Conservation (phyloP, 2,888 invertebrate species). For the Belgica antarctica region DNA sequence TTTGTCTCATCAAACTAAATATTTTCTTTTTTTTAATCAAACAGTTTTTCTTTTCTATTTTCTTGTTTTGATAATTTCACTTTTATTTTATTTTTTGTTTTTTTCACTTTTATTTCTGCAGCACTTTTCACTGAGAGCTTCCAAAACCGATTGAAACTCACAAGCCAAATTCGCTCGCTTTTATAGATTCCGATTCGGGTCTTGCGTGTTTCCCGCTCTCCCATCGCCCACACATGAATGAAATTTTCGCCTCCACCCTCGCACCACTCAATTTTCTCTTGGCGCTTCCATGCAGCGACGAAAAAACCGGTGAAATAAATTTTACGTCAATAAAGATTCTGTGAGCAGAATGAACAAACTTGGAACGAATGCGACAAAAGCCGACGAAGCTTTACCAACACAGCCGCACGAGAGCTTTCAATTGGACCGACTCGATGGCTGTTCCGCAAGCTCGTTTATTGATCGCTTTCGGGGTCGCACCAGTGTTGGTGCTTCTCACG, state of each 20-base stretch:
- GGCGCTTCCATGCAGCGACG: slow-evolving; percentile 1
- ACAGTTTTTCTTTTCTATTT: slow-evolving; percentile 1
- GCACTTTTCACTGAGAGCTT: slow-evolving; percentile 34
- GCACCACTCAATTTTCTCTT: no score
- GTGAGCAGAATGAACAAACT: neutral
- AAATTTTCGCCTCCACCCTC: slow-evolving; percentile 44
- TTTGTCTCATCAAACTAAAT: neutral
- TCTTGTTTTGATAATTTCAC: neutral
- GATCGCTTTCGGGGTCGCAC: slow-evolving; percentile 13
- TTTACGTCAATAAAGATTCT: slow-evolving; percentile 38
- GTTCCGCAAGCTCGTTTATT: slow-evolving; percentile 40
- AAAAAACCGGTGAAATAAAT: slow-evolving; percentile 41
- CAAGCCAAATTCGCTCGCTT: slow-evolving; percentile 28
- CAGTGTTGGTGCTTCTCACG: neutral
- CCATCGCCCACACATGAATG: slow-evolving; percentile 47
- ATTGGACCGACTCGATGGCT: slow-evolving; percentile 27
- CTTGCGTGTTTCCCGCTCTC: slow-evolving; percentile 42
- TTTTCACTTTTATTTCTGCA: neutral
- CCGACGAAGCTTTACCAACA: slow-evolving; percentile 30
- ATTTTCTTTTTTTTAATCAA: neutral
- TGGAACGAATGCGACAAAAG: neutral
- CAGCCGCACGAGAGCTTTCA: slow-evolving; percentile 16
- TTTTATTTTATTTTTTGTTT: neutral
- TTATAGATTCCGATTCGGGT: slow-evolving; percentile 34
- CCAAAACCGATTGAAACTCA: slow-evolving; percentile 38